Percentiles rank a stretch among this genome's conserved stretches.
phyloP scores from a whole-genome alignment of 1,140 invertebrate species.

The Oppia nitens region DNA sequence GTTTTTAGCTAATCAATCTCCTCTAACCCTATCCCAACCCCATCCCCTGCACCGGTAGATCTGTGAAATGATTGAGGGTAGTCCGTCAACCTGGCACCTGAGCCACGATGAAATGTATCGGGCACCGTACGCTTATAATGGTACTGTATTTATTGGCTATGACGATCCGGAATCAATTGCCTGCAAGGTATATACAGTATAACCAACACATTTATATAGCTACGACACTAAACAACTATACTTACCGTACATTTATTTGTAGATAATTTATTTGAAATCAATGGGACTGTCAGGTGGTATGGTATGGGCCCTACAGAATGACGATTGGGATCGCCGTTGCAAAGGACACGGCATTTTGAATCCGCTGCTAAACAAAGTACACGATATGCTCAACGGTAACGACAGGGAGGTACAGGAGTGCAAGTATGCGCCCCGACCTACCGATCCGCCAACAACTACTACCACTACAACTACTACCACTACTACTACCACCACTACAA shows the following conservation, averaged over 20 bases:
- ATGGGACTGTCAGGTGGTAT: constrained; percentile 32
- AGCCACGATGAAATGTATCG: constrained; percentile 3
- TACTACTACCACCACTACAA: not conserved
- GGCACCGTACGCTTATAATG: constrained; percentile 36
- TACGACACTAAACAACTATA: not conserved
- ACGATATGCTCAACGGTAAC: constrained; percentile 10
- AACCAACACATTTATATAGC: not conserved
- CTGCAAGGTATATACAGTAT: constrained; percentile 32
- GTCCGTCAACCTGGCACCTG: not conserved
- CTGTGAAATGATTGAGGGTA: constrained; percentile 2
- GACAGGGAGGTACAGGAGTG: constrained; percentile 6
- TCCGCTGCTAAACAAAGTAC: constrained; percentile 18
- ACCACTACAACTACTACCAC: not conserved
- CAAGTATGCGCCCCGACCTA: not conserved
- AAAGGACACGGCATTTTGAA: constrained; percentile 3
- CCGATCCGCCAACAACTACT: not conserved
- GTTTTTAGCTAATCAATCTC: too few species aligned
- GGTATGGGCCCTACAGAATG: constrained; percentile 28
- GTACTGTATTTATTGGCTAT: constrained; percentile 66
- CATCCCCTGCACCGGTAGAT: too few species aligned
- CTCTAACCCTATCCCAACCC: too few species aligned
- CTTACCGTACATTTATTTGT: not conserved
- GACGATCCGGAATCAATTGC: constrained; percentile 48
- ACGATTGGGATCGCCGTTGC: constrained; percentile 26
- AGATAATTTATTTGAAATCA: constrained; percentile 23